Conservation (phyloP, 1,140 invertebrate genomes). For the Brachystomella parvula region DNA sequence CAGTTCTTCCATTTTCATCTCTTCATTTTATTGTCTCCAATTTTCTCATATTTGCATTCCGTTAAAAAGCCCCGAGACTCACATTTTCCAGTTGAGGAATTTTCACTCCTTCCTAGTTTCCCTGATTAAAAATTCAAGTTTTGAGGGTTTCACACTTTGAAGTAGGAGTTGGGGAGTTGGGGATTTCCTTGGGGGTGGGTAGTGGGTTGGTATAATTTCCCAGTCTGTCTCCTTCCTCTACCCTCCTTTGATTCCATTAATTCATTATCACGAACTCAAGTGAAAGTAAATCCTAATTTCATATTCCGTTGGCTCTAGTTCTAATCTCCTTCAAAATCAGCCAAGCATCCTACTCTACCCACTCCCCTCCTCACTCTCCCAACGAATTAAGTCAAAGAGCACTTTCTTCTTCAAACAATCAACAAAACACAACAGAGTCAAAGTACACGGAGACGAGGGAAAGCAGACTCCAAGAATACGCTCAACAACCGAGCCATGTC, state of each 20-base stretch:
- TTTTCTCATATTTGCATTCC: constrained; percentile 5
- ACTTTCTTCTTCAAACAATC: constrained; percentile 10
- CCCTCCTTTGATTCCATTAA: constrained; percentile 9
- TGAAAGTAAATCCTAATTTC: constrained; percentile 13
- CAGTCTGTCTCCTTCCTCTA: not conserved
- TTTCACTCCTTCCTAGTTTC: not conserved
- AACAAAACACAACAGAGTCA: not conserved
- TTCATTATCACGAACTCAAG: constrained; percentile 11
- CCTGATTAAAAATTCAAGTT: constrained; percentile 10
- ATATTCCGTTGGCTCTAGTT: not conserved
- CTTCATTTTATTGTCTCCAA: constrained; percentile 8
- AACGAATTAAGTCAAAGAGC: not conserved
- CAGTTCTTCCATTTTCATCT: not conserved
- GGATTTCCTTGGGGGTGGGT: too few species aligned
- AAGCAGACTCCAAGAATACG: not conserved
- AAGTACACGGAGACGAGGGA: not conserved
- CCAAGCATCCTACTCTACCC: not conserved
- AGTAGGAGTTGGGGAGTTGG: not conserved
- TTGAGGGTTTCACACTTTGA: constrained; percentile 1
- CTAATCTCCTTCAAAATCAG: not conserved
- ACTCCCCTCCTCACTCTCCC: not conserved
- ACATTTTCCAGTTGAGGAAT: constrained; percentile 2
- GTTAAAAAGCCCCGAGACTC: not conserved
- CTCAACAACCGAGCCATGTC: too few species aligned
- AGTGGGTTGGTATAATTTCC: not conserved